Evolutionary conservation across 2,888 invertebrate genomes (phyloP).

Genomic region (Hedya salicella): DNA sequence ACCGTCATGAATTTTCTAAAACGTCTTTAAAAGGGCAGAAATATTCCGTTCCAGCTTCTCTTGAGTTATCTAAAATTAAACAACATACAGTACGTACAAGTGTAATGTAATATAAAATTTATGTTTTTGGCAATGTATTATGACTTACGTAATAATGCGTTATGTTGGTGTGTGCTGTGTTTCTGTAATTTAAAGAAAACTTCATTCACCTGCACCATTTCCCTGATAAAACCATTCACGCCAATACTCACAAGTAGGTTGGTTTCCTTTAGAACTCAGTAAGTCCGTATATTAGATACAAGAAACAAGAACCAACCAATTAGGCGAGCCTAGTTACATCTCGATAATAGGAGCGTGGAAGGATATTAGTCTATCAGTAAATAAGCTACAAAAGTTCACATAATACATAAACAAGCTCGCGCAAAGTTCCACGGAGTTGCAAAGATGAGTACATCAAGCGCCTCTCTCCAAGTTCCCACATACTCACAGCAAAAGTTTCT

Average conservation of each 20-base stretch:
- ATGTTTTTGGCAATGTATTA: too few relatives aligned
- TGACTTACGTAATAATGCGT: too few relatives aligned
- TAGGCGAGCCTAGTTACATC: neutral
- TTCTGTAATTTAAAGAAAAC: too few relatives aligned
- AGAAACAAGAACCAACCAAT: neutral
- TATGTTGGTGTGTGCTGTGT: too few relatives aligned
- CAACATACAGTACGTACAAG: neutral
- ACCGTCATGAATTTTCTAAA: conserved; percentile 37
- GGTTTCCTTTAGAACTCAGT: too few relatives aligned
- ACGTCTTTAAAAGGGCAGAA: conserved; percentile 28
- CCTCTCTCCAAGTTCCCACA: conserved; percentile 26
- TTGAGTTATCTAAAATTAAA: conserved; percentile 10
- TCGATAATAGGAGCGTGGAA: neutral
- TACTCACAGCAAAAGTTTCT: conserved; percentile 6
- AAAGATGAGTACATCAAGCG: conserved; percentile 24
- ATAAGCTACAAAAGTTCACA: conserved; percentile 4
- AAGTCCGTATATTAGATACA: too few relatives aligned
- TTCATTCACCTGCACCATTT: too few relatives aligned
- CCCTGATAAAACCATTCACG: too few relatives aligned
- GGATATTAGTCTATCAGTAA: conserved; percentile 10
- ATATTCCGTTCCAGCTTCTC: conserved; percentile 1
- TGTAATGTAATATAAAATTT: neutral
- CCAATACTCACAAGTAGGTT: too few relatives aligned
- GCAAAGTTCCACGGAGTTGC: neutral
- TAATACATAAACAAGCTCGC: conserved; percentile 13